Percentiles rank a stretch among this genome's conserved stretches.
These are phyloP conservation scores for Imbricaverruca yamaguchii DNA, from an alignment of 2,888 invertebrate genomes.

Conservation along the genomic window DNA sequence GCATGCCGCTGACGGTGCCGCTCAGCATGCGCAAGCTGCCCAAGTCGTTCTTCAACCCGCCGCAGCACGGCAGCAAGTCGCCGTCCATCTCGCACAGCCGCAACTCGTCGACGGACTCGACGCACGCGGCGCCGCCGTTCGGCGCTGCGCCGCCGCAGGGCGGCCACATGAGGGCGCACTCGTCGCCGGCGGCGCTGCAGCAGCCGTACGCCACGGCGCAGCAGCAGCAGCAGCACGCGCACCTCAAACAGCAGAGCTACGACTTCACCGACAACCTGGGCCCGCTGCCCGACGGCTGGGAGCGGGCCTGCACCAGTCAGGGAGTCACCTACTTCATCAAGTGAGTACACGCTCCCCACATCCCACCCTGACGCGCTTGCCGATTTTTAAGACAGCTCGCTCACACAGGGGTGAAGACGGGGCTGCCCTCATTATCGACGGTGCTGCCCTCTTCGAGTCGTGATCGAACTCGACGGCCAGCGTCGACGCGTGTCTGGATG, in stretches of 20 bases:
- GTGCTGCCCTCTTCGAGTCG: not conserved
- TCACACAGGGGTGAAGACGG: not conserved
- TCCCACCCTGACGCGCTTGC: too few species aligned
- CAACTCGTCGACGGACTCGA: slow-evolving; percentile 77
- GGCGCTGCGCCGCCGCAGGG: slow-evolving; percentile 51
- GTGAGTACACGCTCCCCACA: slow-evolving; percentile 27
- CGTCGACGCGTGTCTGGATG: not conserved
- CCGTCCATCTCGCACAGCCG: slow-evolving; percentile 78
- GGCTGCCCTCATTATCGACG: not conserved
- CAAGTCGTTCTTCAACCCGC: slow-evolving; percentile 90
- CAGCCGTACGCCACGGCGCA: slow-evolving; percentile 72
- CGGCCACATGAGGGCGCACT: slow-evolving; percentile 85
- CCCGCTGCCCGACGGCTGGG: slow-evolving; percentile 79
- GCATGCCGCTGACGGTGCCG: slow-evolving; percentile 78
- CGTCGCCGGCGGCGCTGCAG: slow-evolving; percentile 90
- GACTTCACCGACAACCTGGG: slow-evolving; percentile 59
- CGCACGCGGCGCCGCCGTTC: slow-evolving; percentile 35
- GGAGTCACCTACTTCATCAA: slow-evolving; percentile 86
- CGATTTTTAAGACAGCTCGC: too few species aligned
- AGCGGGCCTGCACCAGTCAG: slow-evolving; percentile 73
- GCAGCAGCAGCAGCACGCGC: slow-evolving; percentile 50
- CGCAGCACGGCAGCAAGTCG: slow-evolving; percentile 57
- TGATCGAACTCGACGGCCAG: not conserved
- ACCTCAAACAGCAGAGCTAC: slow-evolving; percentile 42
- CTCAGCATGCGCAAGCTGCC: slow-evolving; percentile 93